phyloP scores from a whole-genome alignment of 1,140 invertebrate species.

The Lepidurus packardi region DNA sequence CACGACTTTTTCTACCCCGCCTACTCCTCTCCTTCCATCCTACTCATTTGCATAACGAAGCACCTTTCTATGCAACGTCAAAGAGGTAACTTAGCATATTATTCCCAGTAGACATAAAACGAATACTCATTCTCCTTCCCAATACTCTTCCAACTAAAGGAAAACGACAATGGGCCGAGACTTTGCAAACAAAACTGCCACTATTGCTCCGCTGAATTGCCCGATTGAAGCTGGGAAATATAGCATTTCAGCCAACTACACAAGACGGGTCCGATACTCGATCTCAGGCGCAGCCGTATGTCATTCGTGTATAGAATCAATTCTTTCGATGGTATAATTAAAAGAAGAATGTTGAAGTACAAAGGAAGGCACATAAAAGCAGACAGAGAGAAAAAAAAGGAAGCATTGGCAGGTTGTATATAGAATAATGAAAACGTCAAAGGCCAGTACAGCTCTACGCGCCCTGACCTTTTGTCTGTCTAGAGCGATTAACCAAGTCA shows the following conservation, averaged over 20 bases:
- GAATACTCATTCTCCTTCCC: neutral
- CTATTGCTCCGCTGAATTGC: neutral
- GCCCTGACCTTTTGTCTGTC: neutral
- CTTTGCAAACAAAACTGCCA: neutral
- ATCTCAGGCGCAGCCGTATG: neutral
- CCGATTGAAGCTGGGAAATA: neutral
- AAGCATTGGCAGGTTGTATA: neutral
- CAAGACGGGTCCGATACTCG: neutral
- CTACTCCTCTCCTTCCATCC: neutral
- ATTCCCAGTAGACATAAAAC: neutral
- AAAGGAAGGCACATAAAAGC: neutral
- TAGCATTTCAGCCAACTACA: neutral
- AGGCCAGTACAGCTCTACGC: neutral
- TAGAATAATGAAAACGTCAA: neutral
- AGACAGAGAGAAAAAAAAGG: neutral
- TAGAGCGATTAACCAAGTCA: too few relatives aligned
- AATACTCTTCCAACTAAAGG: neutral
- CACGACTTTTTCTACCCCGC: neutral
- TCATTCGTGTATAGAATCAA: neutral
- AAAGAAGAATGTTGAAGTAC: neutral
- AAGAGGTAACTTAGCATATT: slow-evolving; percentile 22
- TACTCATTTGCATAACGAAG: slow-evolving; percentile 19
- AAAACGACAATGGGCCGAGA: neutral
- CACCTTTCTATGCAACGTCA: slow-evolving; percentile 19
- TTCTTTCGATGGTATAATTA: neutral